These are phyloP conservation scores for Himalopsyche kuldschensis DNA, from an alignment of 2,888 invertebrate species.

Conservation along the genomic window DNA sequence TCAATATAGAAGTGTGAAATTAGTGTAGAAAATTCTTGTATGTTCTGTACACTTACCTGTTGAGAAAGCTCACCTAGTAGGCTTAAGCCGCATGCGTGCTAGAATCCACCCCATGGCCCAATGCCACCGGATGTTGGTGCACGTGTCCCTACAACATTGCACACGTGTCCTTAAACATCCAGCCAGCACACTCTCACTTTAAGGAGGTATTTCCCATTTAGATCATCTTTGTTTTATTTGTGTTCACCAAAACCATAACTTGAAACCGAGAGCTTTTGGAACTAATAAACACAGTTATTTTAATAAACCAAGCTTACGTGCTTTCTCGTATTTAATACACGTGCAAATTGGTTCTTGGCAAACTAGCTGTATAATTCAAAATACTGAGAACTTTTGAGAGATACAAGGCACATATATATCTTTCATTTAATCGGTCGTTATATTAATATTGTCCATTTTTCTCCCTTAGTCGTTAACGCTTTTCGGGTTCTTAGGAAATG, in stretches of 20 bases:
- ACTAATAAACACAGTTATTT: neutral
- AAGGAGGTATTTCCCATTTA: neutral
- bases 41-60: neutral
- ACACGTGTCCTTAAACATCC: slow-evolving; percentile 17
- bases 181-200: neutral
- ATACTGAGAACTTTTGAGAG: too few species aligned
- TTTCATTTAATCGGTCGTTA: too few species aligned
- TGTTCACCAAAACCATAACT: neutral
- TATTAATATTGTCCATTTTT: too few species aligned
- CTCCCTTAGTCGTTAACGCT: too few species aligned
- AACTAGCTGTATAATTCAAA: neutral
- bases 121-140: slow-evolving; percentile 26
- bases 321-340: neutral
- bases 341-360: neutral
- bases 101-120: neutral
- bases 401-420: too few species aligned
- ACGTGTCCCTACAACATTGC: slow-evolving; percentile 18
- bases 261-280: neutral
- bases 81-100: neutral
- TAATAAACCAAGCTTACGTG: neutral
- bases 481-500: too few species aligned
- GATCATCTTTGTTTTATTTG: neutral
- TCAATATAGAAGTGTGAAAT: too few species aligned
- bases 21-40: too few species aligned
- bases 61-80: neutral